A percentile compares a stretch with the other conserved stretches of the same genome.
Conservation (phyloP, 2,888 invertebrate genomes). For the Encarsia formosa region DNA sequence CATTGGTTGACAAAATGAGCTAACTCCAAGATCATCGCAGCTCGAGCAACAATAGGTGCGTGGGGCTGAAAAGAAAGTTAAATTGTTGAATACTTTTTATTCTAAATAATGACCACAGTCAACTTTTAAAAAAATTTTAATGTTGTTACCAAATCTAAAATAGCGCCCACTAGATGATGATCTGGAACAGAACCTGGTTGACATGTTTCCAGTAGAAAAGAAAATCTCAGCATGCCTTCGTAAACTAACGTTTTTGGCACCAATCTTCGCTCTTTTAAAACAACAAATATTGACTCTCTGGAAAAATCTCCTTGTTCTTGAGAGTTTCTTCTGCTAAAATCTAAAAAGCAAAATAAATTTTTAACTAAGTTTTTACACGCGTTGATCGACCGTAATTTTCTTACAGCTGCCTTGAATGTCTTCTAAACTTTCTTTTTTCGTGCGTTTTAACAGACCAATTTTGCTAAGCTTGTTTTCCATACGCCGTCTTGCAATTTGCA, state of each 20-base stretch:
- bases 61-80: conserved; percentile 62
- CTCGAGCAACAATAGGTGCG: conserved; percentile 89
- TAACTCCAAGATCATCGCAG: conserved; percentile 89
- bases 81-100: background rate
- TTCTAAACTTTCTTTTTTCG: conserved; percentile 85
- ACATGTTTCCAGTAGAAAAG: conserved; percentile 90
- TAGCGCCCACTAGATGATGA: conserved; percentile 88
- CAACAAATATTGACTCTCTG: conserved; percentile 81
- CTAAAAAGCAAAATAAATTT: too few relatives aligned
- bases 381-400: too few relatives aligned
- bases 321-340: conserved; percentile 76
- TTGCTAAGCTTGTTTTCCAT: conserved; percentile 86
- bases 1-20: conserved; percentile 96
- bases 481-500: conserved; percentile 78
- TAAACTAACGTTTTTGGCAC: conserved; percentile 75
- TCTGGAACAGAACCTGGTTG: conserved; percentile 96
- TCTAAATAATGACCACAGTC: background rate
- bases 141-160: conserved; percentile 80
- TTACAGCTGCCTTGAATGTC: conserved; percentile 76
- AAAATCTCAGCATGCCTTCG: conserved; percentile 86
- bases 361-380: too few relatives aligned
- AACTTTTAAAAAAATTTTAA: background rate
- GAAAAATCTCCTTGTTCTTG: conserved; percentile 76
- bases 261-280: conserved; percentile 80
- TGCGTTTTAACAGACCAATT: conserved; percentile 76